Evolutionary conservation across 2,888 invertebrate genomes (phyloP).

Genomic region (Adelognathus sp.): DNA sequence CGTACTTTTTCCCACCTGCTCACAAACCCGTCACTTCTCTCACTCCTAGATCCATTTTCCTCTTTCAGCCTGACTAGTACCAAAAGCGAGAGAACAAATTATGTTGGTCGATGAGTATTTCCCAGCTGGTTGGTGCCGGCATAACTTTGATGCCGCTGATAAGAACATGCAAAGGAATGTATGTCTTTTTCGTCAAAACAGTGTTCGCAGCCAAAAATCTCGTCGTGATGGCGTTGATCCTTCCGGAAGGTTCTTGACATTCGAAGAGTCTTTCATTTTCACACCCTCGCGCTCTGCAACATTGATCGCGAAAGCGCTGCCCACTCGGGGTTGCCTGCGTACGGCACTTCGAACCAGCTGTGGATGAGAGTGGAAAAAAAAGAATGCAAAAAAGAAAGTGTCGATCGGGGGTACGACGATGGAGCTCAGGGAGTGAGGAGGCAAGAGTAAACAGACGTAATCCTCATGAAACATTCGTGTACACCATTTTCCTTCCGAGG

Average conservation of each 20-base stretch:
- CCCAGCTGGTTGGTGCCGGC: no score
- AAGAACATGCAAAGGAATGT: no score
- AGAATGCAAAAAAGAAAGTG: background rate
- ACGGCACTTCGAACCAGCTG: background rate
- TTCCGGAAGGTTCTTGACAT: slow-evolving; percentile 10
- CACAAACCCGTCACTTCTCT: no score
- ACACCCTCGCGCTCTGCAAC: background rate
- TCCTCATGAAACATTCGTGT: slow-evolving; percentile 35
- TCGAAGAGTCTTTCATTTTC: slow-evolving; percentile 15
- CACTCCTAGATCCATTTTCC: no score
- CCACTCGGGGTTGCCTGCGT: slow-evolving; percentile 5
- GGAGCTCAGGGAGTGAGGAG: background rate
- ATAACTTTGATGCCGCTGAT: no score
- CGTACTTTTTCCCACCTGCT: no score
- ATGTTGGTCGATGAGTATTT: no score
- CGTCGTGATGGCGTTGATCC: slow-evolving; percentile 32
- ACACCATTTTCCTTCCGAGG: slow-evolving; percentile 10
- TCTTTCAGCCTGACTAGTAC: no score
- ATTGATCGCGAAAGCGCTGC: slow-evolving; percentile 33
- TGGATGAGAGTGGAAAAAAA: slow-evolving; percentile 12
- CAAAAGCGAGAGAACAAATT: no score
- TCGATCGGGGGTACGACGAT: background rate
- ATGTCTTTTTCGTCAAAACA: no score
- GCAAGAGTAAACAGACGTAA: background rate
- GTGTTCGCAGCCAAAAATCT: no score